Evolutionary conservation across 2,113 vertebrate genomes (phyloP), one percentile per base, ranked within the genome.

Genomic region (Panthera leo): DNA sequence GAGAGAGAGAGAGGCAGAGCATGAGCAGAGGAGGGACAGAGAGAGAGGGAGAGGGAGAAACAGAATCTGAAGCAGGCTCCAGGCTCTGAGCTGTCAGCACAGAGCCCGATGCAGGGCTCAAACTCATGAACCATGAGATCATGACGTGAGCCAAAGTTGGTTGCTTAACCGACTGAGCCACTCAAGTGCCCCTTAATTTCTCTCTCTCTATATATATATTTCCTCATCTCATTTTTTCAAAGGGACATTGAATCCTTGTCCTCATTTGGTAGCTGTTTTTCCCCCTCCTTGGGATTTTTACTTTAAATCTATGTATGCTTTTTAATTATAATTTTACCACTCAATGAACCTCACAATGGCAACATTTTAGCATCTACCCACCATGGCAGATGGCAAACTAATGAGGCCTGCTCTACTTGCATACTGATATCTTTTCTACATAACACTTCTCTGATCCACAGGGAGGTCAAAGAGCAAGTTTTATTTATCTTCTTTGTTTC

Each of bases 371-470:
- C 98, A 99, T 99, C 98, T 99, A 98, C 98, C 98, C 86, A 83
- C 98, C 97, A 98, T 97, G 98, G 98, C 99, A 99, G 99, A 99
- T 99, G 99, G 99, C 97, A 98, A 99, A 98, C 98, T 99, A 99
- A 99, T 99, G 99, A 99, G 98, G 98, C 98, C 98, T 99, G 98
- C 95, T 98, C 94, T 97, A 97, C 97, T 97, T 98, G 98, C 98
- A 99, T 98, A 99, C 98, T 98, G 98, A 99, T 99, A 98, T 98
- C 97, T 98, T 98, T 97, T 95, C 92, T 97, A 97, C 95, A 95
- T 48, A 98, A 83, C 86, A 97, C 61, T 98, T 97, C 34, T 29
- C 6, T 0, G 10, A 86, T 98, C 96, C 97, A 96, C 48, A 98
- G 97, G 95, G 98, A 99, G 98, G 98, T 98, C 98, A 98, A 98